Conservation (phyloP, 2,113 vertebrate genomes). For the Hoplias malabaricus region DNA sequence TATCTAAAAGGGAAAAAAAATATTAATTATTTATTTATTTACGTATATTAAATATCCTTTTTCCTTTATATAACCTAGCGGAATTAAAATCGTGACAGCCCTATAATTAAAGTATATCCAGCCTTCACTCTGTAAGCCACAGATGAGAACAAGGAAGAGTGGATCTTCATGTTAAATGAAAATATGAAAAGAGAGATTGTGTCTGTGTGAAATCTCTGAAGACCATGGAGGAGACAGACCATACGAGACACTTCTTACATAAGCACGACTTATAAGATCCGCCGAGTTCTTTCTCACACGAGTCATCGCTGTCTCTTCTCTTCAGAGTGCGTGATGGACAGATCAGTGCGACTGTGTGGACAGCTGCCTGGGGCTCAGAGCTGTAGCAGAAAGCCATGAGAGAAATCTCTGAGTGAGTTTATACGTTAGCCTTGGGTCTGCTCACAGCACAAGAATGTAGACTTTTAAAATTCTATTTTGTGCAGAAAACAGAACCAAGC, state of each 20-base stretch:
- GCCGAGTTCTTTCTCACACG: background rate
- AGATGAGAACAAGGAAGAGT: background rate
- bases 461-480: no score
- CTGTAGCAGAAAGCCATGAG: background rate
- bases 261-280: background rate
- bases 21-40: no score
- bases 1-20: no score
- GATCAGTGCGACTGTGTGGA: background rate
- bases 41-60: no score
- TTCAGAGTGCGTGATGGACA: background rate
- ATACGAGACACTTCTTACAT: background rate
- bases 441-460: background rate
- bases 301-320: background rate
- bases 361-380: background rate
- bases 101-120: background rate
- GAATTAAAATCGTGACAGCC: no score
- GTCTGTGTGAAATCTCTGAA: background rate
- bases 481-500: no score
- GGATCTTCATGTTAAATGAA: no score
- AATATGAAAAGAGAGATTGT: background rate
- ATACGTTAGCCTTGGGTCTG: background rate
- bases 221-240: background rate
- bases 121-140: background rate
- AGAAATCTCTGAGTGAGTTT: background rate
- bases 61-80: no score